Conservation (phyloP, 2,888 invertebrate species). For the Drosophila crucigera region DNA sequence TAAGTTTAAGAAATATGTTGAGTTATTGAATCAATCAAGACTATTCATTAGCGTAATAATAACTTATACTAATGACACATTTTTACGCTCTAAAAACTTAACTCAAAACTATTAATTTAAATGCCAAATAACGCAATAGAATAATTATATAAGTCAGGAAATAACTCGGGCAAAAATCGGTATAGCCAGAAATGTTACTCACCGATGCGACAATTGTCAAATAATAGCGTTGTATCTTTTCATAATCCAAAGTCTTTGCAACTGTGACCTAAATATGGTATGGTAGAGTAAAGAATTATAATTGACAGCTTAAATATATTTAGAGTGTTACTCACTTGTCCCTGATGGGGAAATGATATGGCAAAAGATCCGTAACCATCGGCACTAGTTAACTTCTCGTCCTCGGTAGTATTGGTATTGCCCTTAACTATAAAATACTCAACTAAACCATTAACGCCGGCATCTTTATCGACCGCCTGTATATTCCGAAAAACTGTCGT, state of each 20-base stretch:
- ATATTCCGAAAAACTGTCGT: constrained; percentile 94
- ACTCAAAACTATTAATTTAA: background rate
- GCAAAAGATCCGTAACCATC: constrained; percentile 94
- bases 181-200: constrained; percentile 85
- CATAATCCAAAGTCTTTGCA: constrained; percentile 94
- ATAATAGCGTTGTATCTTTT: constrained; percentile 94
- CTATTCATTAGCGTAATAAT: background rate
- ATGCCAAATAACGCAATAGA: background rate
- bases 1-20: background rate
- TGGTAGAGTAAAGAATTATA: background rate
- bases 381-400: constrained; percentile 88
- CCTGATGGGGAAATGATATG: constrained; percentile 95
- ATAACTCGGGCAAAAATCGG: background rate
- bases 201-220: constrained; percentile 95
- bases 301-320: background rate
- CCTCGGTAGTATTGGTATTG: constrained; percentile 84
- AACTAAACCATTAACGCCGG: constrained; percentile 94
- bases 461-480: constrained; percentile 92
- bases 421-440: constrained; percentile 94
- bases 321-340: constrained; percentile 86
- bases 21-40: background rate
- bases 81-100: background rate
- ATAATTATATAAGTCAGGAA: background rate
- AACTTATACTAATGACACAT: background rate
- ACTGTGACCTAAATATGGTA: constrained; percentile 88